Base-by-base conservation (phyloP, 2,113 vertebrate species). In the Trichomycterus rosablanca region DNA sequence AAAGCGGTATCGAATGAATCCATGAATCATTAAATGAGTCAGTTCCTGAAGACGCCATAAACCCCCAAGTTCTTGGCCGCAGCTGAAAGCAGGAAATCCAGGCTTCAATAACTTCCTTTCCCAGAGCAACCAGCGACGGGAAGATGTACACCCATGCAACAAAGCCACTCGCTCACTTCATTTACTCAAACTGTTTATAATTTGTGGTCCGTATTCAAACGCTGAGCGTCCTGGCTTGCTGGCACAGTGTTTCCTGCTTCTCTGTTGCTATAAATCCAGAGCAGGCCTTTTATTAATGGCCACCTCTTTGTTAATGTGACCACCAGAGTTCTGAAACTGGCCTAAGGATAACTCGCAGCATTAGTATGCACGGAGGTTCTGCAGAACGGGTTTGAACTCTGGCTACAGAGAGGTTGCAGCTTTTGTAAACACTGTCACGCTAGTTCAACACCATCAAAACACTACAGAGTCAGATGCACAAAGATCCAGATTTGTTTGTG, bases 21-120 rank as follows among this genome's bases (percentile, higher is more conserved):
- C 86, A 84, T 92, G 88, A 95, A 90, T 95, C 90, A 93, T 89
- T 87, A 85, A 80, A 91, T 92, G 94, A 95, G 83, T 97, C 93
- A 93, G 88, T 93, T 95, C 91, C 89, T 93, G 88, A 92, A 93
- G 93, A 90, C 89, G 87, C 90, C 89, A 89, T 88, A 90, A 91
- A 87, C 88, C 86, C 89, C 89, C 76, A 79, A 88, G 87, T 89
- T 93, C 86, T 92, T 92, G 89, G 90, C 92, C 87, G 80, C 83
- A 82, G 83, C 83, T 84, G 83, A 90, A 88, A 89, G 86, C 90
- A 94, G 93, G 93, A 97, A 94, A 92, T 93, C 92, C 90, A 90
- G 77, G 87, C 89, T 91, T 91, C 88, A 92, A 93, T 91, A 89
- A 92, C 93, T 97, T 95, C 92, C 94, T 93, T 87, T 94, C 88